phyloP scores from a whole-genome alignment of 2,797 vertebrate species.

The Heterohyrax brucei region DNA sequence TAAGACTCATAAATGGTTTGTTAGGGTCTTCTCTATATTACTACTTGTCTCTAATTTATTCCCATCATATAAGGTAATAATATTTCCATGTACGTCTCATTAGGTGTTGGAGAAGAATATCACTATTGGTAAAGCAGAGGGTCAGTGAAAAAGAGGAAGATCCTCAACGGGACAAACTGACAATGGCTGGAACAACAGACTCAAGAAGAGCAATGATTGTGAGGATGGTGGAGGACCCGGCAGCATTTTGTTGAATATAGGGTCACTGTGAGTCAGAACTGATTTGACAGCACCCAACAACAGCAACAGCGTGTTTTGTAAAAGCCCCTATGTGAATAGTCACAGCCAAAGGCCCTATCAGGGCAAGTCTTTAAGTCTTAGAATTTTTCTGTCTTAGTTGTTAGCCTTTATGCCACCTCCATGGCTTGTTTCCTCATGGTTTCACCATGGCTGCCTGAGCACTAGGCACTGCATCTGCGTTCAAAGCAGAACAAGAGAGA shows the following conservation, averaged over 20 bases:
- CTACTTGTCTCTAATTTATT: background rate
- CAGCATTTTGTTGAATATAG: too few species aligned
- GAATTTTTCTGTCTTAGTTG: constrained; percentile 14
- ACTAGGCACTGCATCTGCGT: background rate
- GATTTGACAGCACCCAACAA: too few species aligned
- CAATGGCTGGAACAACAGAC: too few species aligned
- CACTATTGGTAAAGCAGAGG: too few species aligned
- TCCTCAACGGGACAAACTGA: too few species aligned
- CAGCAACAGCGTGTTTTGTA: background rate
- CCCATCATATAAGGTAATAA: background rate
- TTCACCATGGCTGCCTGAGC: background rate
- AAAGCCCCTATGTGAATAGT: constrained; percentile 19
- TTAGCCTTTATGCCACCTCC: background rate
- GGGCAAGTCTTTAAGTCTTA: background rate
- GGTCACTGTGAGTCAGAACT: too few species aligned
- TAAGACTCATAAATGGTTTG: background rate
- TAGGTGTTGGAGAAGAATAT: background rate
- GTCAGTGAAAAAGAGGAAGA: too few species aligned
- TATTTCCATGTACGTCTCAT: background rate
- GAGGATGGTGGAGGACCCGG: too few species aligned
- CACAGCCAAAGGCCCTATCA: constrained; percentile 7
- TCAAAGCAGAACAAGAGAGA: background rate
- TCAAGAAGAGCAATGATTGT: too few species aligned
- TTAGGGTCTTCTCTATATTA: background rate
- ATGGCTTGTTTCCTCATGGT: background rate